Evolutionary conservation across 2,797 vertebrate genomes (phyloP).

Genomic region (Euphonia xanthogaster): DNA sequence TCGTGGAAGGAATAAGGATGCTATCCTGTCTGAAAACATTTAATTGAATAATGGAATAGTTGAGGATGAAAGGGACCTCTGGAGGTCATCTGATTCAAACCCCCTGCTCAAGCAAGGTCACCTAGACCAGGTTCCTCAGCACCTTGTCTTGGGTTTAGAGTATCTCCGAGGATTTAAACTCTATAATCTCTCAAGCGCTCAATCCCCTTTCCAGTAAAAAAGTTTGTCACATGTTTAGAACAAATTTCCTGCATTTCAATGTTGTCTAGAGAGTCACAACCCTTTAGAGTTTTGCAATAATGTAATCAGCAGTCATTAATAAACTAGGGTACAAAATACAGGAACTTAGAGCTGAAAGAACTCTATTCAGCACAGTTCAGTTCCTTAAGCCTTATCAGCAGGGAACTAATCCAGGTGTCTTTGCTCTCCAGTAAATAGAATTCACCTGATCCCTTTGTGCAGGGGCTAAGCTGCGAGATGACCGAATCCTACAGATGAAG

Average conservation of each 20-base stretch:
- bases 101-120: not conserved
- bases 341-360: not conserved
- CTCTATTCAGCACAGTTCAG: not conserved
- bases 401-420: not conserved
- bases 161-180: not conserved
- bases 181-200: not conserved
- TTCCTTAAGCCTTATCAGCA: not conserved
- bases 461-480: not conserved
- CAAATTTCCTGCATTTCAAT: not conserved
- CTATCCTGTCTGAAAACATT: not conserved
- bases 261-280: not conserved
- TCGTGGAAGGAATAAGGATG: not conserved
- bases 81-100: not conserved
- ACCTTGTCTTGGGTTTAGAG: not conserved
- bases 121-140: not conserved
- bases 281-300: not conserved
- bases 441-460: not conserved
- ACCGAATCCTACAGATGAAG: not conserved
- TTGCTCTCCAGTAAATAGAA: not conserved
- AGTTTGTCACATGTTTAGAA: not conserved
- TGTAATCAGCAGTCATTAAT: not conserved
- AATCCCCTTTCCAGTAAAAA: not conserved
- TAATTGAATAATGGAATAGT: rapidly evolving
- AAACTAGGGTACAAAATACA: not conserved
- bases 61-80: not conserved